phyloP scores from a whole-genome alignment of 2,797 vertebrate species.

The Muraenolepis orangiensis region DNA sequence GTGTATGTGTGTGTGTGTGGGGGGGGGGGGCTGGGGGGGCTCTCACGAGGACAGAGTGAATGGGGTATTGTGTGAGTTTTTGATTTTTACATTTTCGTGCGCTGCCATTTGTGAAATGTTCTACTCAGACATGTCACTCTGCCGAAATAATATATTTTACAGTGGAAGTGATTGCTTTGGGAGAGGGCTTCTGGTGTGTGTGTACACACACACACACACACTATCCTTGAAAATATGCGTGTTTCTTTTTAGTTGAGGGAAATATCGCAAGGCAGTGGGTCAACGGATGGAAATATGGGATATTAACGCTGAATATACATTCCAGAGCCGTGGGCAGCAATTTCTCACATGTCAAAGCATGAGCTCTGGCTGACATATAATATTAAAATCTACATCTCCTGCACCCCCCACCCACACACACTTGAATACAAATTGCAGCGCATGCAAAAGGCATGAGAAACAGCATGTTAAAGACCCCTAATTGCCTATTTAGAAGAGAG shows the following conservation, averaged over 20 bases:
- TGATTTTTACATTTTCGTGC: background rate
- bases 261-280: conserved; percentile 38
- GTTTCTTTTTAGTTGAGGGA: conserved; percentile 34
- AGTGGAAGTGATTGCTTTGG: conserved; percentile 15
- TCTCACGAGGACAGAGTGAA: background rate
- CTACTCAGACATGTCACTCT: background rate
- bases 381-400: conserved; percentile 41
- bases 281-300: conserved; percentile 47
- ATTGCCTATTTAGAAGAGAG: background rate
- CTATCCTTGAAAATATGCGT: conserved; percentile 46
- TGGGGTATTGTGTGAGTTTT: background rate
- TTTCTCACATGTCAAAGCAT: conserved; percentile 50
- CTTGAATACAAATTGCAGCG: conserved; percentile 30
- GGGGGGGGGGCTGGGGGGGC: background rate
- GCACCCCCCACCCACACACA: background rate
- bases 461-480: background rate
- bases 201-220: conserved; percentile 4
- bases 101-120: background rate
- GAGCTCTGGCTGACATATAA: conserved; percentile 26
- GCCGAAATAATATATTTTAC: background rate
- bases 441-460: conserved; percentile 26
- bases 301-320: conserved; percentile 38
- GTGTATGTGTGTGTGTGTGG: no score
- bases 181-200: conserved; percentile 25
- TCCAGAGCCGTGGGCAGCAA: conserved; percentile 39